These are phyloP conservation scores for Melanotaenia boesemani DNA, from an alignment of 2,797 vertebrate genomes.

Conservation along the genomic window DNA sequence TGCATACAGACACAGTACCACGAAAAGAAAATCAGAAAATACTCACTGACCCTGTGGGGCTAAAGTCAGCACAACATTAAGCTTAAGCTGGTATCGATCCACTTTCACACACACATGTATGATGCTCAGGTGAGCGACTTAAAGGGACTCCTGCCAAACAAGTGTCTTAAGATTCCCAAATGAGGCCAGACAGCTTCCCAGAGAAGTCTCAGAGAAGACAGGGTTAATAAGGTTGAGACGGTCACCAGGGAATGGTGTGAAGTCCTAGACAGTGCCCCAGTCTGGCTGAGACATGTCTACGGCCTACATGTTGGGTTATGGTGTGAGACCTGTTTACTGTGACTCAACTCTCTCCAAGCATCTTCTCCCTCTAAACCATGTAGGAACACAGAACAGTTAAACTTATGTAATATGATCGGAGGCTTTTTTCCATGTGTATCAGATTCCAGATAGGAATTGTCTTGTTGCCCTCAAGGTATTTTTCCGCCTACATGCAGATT, in stretches of 20 bases:
- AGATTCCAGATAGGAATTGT: constrained; percentile 29
- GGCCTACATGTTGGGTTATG: constrained; percentile 53
- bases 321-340: constrained; percentile 42
- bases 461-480: constrained; percentile 51
- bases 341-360: constrained; percentile 3
- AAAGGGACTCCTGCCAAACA: constrained; percentile 45
- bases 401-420: constrained; percentile 54
- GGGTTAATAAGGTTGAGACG: constrained; percentile 42
- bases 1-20: background rate
- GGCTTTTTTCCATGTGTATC: constrained; percentile 51
- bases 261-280: constrained; percentile 60
- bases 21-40: background rate
- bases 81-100: constrained; percentile 14
- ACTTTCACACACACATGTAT: constrained; percentile 4
- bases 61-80: constrained; percentile 5
- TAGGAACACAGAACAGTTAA: constrained; percentile 41
- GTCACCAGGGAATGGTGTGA: constrained; percentile 27
- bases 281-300: constrained; percentile 32
- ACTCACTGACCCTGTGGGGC: background rate
- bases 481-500: constrained; percentile 35
- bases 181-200: constrained; percentile 34
- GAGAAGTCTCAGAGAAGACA: constrained; percentile 8
- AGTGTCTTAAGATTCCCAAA: constrained; percentile 43
- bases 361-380: constrained; percentile 61
- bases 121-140: constrained; percentile 42